Conservation (phyloP, 2,797 vertebrate genomes). For the Acanthis flammea region DNA sequence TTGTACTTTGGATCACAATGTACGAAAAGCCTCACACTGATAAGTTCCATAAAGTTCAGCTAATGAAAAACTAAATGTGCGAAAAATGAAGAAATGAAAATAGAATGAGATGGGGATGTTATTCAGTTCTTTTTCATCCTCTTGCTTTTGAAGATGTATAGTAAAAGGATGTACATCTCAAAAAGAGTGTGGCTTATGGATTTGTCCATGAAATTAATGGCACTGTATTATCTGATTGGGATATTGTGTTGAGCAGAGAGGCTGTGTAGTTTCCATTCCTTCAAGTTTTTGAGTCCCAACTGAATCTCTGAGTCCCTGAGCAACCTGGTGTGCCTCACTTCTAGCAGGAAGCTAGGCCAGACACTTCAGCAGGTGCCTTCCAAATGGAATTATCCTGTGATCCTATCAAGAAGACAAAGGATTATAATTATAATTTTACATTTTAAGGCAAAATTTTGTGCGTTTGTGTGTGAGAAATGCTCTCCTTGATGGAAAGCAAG, state of each 20-base stretch:
- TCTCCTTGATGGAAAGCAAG: background rate
- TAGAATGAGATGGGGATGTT: background rate
- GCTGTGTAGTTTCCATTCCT: background rate
- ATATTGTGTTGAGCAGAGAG: background rate
- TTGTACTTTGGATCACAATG: background rate
- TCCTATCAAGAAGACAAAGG: background rate
- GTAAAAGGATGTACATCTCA: background rate
- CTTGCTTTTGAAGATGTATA: background rate
- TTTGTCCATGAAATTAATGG: background rate
- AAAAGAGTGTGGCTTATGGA: background rate
- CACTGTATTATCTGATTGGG: background rate
- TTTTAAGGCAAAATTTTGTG: background rate
- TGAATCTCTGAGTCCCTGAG: background rate
- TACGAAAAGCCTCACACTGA: background rate
- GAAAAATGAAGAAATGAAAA: background rate
- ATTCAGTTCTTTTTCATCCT: background rate
- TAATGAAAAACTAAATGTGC: background rate
- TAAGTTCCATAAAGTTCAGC: background rate
- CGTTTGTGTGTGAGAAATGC: rapidly evolving
- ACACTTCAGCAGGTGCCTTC: background rate
- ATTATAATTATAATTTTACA: background rate
- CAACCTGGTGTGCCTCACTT: background rate
- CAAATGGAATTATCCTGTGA: background rate
- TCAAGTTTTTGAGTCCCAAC: background rate
- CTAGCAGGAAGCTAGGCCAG: background rate